These are phyloP conservation scores for Trinorchestia longiramus DNA, from an alignment of 1,140 invertebrate genomes.

Conservation along the genomic window DNA sequence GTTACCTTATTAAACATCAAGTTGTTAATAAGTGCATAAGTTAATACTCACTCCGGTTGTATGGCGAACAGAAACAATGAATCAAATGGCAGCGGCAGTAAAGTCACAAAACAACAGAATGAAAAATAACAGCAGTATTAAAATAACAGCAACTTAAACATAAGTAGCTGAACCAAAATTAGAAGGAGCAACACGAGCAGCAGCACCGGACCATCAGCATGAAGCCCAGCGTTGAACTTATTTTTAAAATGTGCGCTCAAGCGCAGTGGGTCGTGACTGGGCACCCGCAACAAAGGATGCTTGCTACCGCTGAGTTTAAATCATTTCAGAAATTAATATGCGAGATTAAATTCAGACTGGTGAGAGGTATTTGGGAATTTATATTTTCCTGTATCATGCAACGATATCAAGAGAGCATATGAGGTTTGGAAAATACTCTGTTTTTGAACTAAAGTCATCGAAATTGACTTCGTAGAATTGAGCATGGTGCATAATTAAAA, in stretches of 20 bases:
- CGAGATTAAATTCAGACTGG: not conserved
- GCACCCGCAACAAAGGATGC: not conserved
- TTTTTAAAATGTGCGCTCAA: conserved; percentile 13
- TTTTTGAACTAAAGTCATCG: no score
- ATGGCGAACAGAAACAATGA: no score
- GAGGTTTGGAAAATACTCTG: not conserved
- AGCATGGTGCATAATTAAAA: no score
- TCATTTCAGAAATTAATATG: not conserved
- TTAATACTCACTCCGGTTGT: no score
- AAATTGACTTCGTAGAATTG: no score
- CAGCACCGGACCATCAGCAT: not conserved
- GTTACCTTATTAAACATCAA: no score
- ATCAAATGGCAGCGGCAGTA: no score
- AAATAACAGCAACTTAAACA: not conserved
- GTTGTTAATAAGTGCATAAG: no score
- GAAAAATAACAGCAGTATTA: not conserved
- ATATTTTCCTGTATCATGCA: not conserved
- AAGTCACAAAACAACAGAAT: not conserved
- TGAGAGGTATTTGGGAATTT: not conserved
- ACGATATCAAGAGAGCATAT: not conserved
- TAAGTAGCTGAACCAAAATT: not conserved
- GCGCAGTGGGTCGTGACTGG: conserved; percentile 35
- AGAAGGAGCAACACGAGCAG: not conserved
- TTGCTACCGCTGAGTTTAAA: not conserved
- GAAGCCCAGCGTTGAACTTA: not conserved